A percentile compares a stretch with the other conserved stretches of the same genome.
Evolutionary conservation across 1,140 invertebrate genomes (phyloP).

Genomic region (Tetraneura akinire): DNA sequence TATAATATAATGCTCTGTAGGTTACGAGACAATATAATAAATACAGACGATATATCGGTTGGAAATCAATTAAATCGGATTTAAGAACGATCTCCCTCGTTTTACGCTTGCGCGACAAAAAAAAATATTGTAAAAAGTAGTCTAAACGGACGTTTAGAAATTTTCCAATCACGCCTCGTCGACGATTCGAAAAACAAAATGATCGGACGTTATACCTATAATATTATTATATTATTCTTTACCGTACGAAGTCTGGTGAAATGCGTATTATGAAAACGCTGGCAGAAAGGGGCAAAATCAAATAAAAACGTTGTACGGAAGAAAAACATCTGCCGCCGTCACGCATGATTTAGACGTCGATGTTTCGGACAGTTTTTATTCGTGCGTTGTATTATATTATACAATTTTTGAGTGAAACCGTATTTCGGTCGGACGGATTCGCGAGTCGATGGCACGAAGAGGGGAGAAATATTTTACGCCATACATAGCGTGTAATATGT

Average conservation of each 20-base stretch:
- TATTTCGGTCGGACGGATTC: not conserved
- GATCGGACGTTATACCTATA: no score
- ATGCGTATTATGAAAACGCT: not conserved
- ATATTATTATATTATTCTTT: not conserved
- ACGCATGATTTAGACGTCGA: slow-evolving; percentile 25
- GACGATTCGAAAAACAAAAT: no score
- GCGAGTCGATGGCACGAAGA: no score
- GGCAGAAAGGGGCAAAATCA: not conserved
- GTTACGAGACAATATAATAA: no score
- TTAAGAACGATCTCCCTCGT: not conserved
- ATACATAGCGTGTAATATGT: not conserved
- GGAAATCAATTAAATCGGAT: slow-evolving; percentile 9
- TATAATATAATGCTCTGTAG: no score
- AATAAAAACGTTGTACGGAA: not conserved
- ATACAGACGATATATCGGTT: no score
- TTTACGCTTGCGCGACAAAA: no score
- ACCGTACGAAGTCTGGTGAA: not conserved
- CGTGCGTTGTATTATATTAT: no score
- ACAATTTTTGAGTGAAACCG: not conserved
- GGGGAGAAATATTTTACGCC: not conserved
- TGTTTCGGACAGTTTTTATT: slow-evolving; percentile 32
- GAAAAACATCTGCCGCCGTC: not conserved
- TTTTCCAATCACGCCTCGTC: no score
- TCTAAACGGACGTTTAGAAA: no score
- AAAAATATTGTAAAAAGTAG: no score